Conservation (phyloP, 2,797 vertebrate species). For the Eutrigla gurnardus region DNA sequence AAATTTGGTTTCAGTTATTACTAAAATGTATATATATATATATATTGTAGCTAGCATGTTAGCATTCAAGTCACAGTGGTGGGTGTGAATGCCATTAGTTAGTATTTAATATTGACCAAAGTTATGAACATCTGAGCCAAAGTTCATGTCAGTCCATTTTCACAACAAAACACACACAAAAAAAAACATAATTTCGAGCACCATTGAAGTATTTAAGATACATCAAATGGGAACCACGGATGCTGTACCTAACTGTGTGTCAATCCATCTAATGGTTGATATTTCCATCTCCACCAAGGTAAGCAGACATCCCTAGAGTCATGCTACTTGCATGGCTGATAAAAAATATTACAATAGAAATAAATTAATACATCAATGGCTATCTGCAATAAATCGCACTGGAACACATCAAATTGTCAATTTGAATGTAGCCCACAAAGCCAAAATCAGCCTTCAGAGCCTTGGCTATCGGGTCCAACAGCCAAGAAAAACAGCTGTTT, state of each 20-base stretch:
- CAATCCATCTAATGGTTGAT: not conserved
- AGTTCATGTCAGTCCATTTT: too few species aligned
- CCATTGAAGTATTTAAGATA: not conserved
- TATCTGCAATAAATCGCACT: not conserved
- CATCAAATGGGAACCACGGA: not conserved
- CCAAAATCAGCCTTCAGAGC: slow-evolving; percentile 1
- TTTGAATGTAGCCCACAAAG: slow-evolving; percentile 1
- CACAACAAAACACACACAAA: too few species aligned
- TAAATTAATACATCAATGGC: not conserved
- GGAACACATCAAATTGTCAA: not conserved
- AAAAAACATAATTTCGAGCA: too few species aligned
- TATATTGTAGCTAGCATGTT: not conserved
- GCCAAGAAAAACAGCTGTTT: slow-evolving; percentile 50
- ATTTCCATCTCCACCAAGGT: not conserved
- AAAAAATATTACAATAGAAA: not conserved
- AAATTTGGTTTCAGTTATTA: not conserved
- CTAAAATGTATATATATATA: not conserved
- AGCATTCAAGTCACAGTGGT: not conserved
- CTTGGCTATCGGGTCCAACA: not conserved
- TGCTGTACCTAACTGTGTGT: not conserved
- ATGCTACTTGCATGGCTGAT: not conserved
- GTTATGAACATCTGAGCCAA: not conserved
- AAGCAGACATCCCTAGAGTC: not conserved
- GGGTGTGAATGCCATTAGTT: not conserved
- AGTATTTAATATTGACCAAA: not conserved